phyloP scores from a whole-genome alignment of 2,113 vertebrate genomes.

The Apteryx mantelli region DNA sequence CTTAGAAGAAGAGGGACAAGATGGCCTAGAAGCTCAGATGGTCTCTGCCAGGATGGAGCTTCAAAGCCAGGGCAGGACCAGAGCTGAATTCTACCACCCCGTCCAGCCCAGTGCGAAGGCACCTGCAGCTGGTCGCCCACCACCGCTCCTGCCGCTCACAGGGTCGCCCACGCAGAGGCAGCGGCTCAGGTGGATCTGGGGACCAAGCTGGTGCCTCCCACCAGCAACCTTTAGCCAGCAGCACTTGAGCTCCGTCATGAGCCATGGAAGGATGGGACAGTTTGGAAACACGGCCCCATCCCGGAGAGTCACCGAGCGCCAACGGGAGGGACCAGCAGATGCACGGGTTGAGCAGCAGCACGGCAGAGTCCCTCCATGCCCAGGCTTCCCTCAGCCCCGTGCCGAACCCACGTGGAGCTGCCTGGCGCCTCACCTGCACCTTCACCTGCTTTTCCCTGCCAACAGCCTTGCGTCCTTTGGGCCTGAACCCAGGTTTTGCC shows the following conservation, averaged over 20 bases:
- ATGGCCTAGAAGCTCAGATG: not conserved
- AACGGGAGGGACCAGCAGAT: not conserved
- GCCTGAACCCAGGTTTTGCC: not conserved
- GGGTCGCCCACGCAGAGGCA: not conserved
- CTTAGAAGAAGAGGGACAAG: not conserved
- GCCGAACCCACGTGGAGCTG: not conserved
- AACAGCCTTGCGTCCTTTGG: accelerated
- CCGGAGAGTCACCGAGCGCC: not conserved
- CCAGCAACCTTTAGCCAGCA: not conserved
- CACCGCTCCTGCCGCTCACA: not conserved
- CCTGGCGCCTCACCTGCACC: not conserved
- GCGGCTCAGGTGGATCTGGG: accelerated
- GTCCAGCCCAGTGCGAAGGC: no score
- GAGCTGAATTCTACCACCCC: not conserved
- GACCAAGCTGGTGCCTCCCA: accelerated
- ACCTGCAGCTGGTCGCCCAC: not conserved
- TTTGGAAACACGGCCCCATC: not conserved
- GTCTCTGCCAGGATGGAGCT: not conserved
- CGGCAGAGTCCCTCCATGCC: not conserved
- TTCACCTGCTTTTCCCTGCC: not conserved
- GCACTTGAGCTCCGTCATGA: accelerated
- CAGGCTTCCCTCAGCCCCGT: not conserved
- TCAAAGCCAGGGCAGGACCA: not conserved
- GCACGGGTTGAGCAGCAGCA: no score
- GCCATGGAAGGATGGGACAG: not conserved